These are phyloP conservation scores for Musca domestica DNA, from an alignment of 1,140 invertebrate species.

Conservation along the genomic window DNA sequence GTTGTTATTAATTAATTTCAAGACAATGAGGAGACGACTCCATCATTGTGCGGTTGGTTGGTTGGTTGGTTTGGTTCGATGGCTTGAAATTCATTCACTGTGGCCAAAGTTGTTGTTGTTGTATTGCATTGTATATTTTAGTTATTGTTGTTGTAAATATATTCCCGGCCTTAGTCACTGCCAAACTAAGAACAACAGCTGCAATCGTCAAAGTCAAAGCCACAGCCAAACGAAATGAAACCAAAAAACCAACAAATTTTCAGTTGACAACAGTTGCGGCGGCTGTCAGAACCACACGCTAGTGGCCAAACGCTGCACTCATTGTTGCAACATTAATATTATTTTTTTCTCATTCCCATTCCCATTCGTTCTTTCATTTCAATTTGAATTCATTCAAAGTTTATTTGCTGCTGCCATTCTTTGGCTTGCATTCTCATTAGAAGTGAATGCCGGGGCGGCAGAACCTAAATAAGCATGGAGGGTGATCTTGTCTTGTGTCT, in stretches of 20 bases:
- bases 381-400: too few species aligned
- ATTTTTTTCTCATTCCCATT: too few species aligned
- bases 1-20: constrained; percentile 21
- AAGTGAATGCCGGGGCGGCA: too few species aligned
- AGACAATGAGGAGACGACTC: too few species aligned
- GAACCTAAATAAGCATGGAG: background rate
- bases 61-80: background rate
- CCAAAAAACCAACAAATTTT: background rate
- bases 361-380: too few species aligned
- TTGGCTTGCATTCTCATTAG: too few species aligned
- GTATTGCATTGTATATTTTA: background rate
- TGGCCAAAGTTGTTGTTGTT: background rate
- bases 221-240: constrained; percentile 11
- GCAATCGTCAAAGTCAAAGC: constrained; percentile 24
- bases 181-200: constrained; percentile 26
- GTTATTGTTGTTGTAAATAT: background rate
- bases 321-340: too few species aligned
- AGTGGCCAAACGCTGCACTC: background rate
- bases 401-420: too few species aligned
- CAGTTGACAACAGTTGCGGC: constrained; percentile 23
- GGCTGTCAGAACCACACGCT: background rate
- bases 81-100: background rate
- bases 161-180: constrained; percentile 6
- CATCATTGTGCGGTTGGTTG: background rate
- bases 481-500: background rate